Conservation (phyloP, 23 tunicate genomes). For the Botrylloides violaceus region DNA sequence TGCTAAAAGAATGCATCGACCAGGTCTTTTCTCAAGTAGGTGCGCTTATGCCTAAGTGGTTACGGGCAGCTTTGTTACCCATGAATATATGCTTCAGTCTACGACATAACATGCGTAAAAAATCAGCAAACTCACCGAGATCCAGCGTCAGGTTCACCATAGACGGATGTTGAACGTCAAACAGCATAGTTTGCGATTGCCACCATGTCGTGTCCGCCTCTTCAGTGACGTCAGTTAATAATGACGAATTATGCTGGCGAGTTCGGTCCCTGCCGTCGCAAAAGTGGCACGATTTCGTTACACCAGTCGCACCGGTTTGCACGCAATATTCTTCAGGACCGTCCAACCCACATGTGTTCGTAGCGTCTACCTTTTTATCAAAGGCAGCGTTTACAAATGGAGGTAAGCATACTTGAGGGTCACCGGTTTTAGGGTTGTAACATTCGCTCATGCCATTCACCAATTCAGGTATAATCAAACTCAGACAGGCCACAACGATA, state of each 20-base stretch:
- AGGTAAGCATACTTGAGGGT: conserved; percentile 69
- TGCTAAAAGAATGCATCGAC: too few relatives aligned
- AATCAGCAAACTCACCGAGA: conserved; percentile 49
- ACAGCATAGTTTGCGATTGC: conserved; percentile 88
- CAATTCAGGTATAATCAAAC: not conserved
- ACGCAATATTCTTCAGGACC: conserved; percentile 70
- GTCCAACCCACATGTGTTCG: conserved; percentile 81
- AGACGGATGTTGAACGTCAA: conserved; percentile 73
- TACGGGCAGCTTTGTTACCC: too few relatives aligned
- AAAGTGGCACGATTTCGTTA: conserved; percentile 75
- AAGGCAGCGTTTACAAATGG: conserved; percentile 87
- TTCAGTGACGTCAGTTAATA: conserved; percentile 61
- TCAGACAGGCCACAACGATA: not conserved
- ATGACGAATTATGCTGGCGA: conserved; percentile 34
- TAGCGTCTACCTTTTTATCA: conserved; percentile 59
- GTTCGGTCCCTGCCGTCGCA: conserved; percentile 35
- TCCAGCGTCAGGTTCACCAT: conserved; percentile 83
- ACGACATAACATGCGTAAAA: too few relatives aligned
- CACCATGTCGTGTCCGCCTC: conserved; percentile 72
- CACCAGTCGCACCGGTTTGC: conserved; percentile 89
- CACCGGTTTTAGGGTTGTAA: conserved; percentile 29
- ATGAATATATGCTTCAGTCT: too few relatives aligned
- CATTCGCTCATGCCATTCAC: conserved; percentile 61
- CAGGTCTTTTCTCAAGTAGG: too few relatives aligned
- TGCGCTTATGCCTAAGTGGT: too few relatives aligned